Conservation (phyloP, 2,113 vertebrate genomes). For the Tychaedon coryphoeus region DNA sequence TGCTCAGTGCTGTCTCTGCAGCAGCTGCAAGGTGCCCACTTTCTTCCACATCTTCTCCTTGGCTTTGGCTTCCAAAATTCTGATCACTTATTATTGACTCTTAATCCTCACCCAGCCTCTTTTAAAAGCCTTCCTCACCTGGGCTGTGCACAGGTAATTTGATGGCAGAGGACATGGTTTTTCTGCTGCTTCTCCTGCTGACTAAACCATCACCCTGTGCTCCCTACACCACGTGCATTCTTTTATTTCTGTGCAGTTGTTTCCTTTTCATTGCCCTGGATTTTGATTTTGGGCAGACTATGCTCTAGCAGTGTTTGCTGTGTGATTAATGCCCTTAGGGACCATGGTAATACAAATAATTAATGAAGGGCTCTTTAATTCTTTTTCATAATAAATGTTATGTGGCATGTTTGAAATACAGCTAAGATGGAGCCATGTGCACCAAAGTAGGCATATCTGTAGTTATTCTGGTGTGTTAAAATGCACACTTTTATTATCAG, state of each 20-base stretch:
- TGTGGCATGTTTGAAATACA: constrained; percentile 24
- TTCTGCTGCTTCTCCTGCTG: neutral
- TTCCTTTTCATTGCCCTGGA: neutral
- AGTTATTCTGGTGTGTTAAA: neutral
- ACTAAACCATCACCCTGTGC: rapidly evolving
- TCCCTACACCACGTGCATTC: neutral
- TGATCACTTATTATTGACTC: neutral
- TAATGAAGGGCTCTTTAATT: constrained; percentile 57
- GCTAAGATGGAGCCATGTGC: neutral
- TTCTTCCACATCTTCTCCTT: neutral
- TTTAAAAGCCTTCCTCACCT: neutral
- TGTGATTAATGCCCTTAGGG: constrained; percentile 53
- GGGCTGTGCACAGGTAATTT: neutral
- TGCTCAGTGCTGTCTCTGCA: neutral
- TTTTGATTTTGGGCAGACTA: neutral
- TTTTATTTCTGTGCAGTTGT: neutral
- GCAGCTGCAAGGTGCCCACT: neutral
- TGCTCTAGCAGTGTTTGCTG: constrained; percentile 10
- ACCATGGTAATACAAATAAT: constrained; percentile 57
- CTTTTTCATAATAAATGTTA: constrained; percentile 47
- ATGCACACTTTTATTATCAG: constrained; percentile 2
- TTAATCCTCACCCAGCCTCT: neutral
- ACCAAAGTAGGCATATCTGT: neutral
- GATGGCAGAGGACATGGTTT: neutral
- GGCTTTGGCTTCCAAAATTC: neutral